These are phyloP conservation scores for Parelbella ahira DNA, from an alignment of 2,888 invertebrate species.

Conservation along the genomic window DNA sequence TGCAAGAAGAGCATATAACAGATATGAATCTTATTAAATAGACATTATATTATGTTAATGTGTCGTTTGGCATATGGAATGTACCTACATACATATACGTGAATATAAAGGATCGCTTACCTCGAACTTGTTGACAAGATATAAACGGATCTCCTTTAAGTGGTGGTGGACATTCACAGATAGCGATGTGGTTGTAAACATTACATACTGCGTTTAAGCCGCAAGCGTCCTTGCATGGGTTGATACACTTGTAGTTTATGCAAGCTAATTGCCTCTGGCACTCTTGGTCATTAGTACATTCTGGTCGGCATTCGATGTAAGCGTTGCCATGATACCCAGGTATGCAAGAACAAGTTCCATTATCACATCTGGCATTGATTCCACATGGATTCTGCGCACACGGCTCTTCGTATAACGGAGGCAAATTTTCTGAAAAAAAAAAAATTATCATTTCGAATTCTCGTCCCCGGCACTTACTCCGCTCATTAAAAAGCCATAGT, in stretches of 20 bases:
- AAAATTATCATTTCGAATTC: not conserved
- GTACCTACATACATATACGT: no score
- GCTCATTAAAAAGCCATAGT: no score
- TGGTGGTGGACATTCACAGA: conserved; percentile 86
- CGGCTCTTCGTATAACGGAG: conserved; percentile 66
- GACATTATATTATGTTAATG: no score
- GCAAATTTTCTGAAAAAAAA: conserved; percentile 46
- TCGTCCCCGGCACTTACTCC: no score
- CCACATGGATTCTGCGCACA: conserved; percentile 84
- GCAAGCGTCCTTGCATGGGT: conserved; percentile 87
- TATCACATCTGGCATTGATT: conserved; percentile 80
- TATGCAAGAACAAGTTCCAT: conserved; percentile 82
- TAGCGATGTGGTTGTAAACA: conserved; percentile 88
- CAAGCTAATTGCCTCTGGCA: conserved; percentile 86
- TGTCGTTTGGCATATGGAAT: no score
- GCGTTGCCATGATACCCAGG: conserved; percentile 84
- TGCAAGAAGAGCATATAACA: no score
- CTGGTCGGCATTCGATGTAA: conserved; percentile 85
- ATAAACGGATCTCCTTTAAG: conserved; percentile 90
- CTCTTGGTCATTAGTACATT: conserved; percentile 87
- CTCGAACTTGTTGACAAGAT: conserved; percentile 81
- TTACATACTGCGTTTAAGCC: conserved; percentile 86
- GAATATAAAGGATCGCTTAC: conserved; percentile 53
- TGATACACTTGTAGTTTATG: conserved; percentile 85
- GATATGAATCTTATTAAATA: no score